Percentiles rank a stretch among this genome's conserved stretches.
Conservation (phyloP, 2,113 vertebrate genomes). For the Tauraco erythrolophus region DNA sequence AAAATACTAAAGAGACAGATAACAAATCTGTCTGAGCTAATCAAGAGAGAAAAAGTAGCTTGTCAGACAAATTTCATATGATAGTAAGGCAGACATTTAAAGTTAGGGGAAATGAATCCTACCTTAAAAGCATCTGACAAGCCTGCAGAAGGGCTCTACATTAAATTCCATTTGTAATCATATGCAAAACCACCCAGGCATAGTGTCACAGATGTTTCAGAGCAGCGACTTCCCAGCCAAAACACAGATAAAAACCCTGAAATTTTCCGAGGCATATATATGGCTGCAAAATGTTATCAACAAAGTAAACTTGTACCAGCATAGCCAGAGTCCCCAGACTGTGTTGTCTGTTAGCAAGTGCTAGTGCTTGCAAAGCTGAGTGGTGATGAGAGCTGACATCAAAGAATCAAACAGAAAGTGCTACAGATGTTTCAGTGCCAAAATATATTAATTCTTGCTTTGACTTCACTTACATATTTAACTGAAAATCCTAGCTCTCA, state of each 20-base stretch:
- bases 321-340: not conserved
- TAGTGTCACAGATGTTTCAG: not conserved
- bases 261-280: not conserved
- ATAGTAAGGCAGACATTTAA: not conserved
- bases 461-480: not conserved
- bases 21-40: not conserved
- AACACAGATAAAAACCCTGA: accelerated
- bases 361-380: not conserved
- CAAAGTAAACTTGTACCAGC: accelerated
- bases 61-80: not conserved
- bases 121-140: not conserved
- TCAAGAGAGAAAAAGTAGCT: not conserved
- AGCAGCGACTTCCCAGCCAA: not conserved
- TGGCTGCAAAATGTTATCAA: not conserved
- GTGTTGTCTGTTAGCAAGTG: not conserved
- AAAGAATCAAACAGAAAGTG: not conserved
- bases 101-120: not conserved
- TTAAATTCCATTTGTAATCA: not conserved
- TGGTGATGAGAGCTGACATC: not conserved
- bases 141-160: not conserved
- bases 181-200: not conserved
- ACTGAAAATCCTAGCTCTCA: not conserved
- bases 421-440: not conserved
- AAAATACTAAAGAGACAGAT: not conserved
- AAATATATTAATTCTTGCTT: not conserved